A percentile compares a stretch with the other conserved stretches of the same genome.
phyloP scores from a whole-genome alignment of 2,888 invertebrate species.

The Romanomermis culicivorax region DNA sequence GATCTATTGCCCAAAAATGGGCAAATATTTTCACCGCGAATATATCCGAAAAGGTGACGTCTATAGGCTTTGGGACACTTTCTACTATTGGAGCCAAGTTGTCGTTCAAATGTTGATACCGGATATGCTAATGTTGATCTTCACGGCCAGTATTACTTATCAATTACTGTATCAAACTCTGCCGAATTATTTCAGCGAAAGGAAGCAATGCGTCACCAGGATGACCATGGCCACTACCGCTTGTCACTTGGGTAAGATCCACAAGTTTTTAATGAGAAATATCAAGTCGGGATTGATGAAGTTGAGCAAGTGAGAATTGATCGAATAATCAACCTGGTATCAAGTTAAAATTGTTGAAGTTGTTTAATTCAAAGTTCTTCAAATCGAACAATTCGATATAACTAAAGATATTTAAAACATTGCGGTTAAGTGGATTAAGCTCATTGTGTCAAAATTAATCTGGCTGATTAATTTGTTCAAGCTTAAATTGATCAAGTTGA shows the following conservation, averaged over 20 bases:
- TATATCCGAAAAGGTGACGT: not conserved
- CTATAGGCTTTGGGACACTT: not conserved
- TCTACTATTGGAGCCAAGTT: slow-evolving; percentile 14
- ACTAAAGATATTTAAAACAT: too few species aligned
- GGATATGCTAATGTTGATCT: slow-evolving; percentile 16
- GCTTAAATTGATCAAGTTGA: too few species aligned
- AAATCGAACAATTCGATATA: too few species aligned
- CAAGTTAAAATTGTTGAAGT: too few species aligned
- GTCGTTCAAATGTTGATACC: slow-evolving; percentile 21
- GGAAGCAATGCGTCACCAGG: slow-evolving; percentile 23
- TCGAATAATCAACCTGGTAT: too few species aligned
- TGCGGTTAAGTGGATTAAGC: too few species aligned
- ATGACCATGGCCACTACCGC: slow-evolving; percentile 24
- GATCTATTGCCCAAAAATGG: not conserved
- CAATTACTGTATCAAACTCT: not conserved
- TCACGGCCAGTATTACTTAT: not conserved
- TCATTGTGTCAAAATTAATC: too few species aligned
- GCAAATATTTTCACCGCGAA: not conserved
- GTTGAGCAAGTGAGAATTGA: too few species aligned
- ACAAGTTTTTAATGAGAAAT: too few species aligned
- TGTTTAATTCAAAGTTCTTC: too few species aligned
- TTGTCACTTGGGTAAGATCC: slow-evolving; percentile 12
- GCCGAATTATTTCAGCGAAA: slow-evolving; percentile 15
- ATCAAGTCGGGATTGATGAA: too few species aligned
- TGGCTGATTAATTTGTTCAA: too few species aligned